These are phyloP conservation scores for Tenrec ecaudatus DNA, from an alignment of 2,113 vertebrate genomes.

Conservation along the genomic window DNA sequence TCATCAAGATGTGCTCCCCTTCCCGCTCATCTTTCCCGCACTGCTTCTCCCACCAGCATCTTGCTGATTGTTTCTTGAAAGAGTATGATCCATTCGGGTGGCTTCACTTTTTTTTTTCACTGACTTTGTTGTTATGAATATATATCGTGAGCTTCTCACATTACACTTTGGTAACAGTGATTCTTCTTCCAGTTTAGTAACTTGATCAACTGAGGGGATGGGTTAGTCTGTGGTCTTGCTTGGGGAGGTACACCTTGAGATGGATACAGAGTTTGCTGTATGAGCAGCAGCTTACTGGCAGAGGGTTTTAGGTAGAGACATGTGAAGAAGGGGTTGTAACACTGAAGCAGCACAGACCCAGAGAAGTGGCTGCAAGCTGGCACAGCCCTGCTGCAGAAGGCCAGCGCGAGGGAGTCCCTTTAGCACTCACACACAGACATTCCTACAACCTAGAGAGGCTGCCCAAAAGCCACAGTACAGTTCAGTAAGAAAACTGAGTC, in stretches of 20 bases:
- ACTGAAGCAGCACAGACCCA: no score
- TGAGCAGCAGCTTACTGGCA: background rate
- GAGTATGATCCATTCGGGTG: background rate
- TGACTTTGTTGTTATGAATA: background rate
- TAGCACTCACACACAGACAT: background rate
- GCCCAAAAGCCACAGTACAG: background rate
- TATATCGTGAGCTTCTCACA: background rate
- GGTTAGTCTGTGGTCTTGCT: background rate
- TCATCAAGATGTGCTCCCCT: background rate
- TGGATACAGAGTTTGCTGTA: background rate
- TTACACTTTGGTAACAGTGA: background rate
- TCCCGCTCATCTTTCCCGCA: background rate
- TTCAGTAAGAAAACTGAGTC: background rate
- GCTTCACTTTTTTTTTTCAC: background rate
- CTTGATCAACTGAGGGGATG: background rate
- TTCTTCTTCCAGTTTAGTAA: background rate
- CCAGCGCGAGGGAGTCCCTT: background rate
- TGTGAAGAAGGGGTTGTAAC: background rate
- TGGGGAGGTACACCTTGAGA: background rate
- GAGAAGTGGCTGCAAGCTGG: no score
- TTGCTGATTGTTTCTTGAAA: background rate
- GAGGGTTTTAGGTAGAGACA: background rate
- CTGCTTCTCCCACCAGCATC: background rate
- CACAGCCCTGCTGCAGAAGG: no score
- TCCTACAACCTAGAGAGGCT: background rate